Evolutionary conservation across 2,888 invertebrate species (phyloP).

Genomic region (Eupithecia insigniata): DNA sequence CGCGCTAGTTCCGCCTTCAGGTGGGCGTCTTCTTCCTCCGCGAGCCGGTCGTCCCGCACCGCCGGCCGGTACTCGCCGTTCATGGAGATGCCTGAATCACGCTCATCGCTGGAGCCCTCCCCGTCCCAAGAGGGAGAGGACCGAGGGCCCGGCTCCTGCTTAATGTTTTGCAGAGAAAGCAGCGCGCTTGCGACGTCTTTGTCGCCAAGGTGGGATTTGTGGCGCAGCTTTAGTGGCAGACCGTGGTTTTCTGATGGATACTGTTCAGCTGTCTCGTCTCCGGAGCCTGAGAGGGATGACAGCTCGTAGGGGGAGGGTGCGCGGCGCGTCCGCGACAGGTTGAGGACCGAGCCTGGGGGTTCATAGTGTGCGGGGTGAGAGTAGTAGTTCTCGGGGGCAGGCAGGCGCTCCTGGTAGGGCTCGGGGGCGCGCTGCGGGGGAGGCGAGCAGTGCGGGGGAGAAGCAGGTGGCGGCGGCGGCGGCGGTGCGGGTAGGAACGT

Average conservation of each 20-base stretch:
- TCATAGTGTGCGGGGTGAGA: slow-evolving; percentile 84
- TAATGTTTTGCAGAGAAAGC: slow-evolving; percentile 92
- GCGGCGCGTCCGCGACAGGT: slow-evolving; percentile 87
- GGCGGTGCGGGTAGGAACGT: slow-evolving; percentile 81
- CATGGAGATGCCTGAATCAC: slow-evolving; percentile 94
- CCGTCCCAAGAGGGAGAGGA: slow-evolving; percentile 94
- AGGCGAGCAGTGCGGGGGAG: slow-evolving; percentile 79
- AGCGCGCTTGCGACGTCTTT: slow-evolving; percentile 94
- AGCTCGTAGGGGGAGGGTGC: slow-evolving; percentile 92
- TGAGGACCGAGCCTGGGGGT: slow-evolving; percentile 87
- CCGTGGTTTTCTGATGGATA: slow-evolving; percentile 89
- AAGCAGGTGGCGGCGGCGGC: slow-evolving; percentile 79
- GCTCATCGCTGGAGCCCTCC: slow-evolving; percentile 94
- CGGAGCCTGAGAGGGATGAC: slow-evolving; percentile 88
- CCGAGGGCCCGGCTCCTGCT: slow-evolving; percentile 92
- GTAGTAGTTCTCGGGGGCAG: slow-evolving; percentile 78
- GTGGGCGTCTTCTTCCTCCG: slow-evolving; percentile 87
- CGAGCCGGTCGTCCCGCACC: slow-evolving; percentile 66
- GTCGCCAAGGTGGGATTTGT: slow-evolving; percentile 95
- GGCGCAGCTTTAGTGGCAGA: slow-evolving; percentile 94
- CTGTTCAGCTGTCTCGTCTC: slow-evolving; percentile 79
- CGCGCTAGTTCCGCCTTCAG: slow-evolving; percentile 94
- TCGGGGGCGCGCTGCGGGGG: slow-evolving; percentile 84
- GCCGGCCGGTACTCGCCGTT: slow-evolving; percentile 87
- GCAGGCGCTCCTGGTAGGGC: slow-evolving; percentile 77